Evolutionary conservation across 2,888 invertebrate species (phyloP), one percentile per base, ranked within the genome.

Genomic region (Melieria picta): DNA sequence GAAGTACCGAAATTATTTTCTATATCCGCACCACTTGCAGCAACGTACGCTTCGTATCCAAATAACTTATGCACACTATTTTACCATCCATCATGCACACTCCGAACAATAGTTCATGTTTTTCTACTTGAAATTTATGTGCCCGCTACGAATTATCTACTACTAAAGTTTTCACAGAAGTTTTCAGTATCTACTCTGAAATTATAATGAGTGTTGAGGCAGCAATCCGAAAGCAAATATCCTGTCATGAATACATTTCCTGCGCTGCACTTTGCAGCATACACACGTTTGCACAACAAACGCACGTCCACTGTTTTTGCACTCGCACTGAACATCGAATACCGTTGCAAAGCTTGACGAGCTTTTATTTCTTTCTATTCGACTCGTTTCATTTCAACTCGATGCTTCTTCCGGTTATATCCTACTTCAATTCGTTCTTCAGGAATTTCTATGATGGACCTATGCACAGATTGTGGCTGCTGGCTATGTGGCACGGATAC

Each of bases 171-270:
- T 72, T 67, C 48, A 7, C 57, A 48, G 30, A 30, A 46, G 48
- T 56, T 64, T 55, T 73, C 43, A 47, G 74, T 74, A 74, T 72
- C 72, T 74, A 65, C 62, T 68, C 50, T 63, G 30, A 77, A 80
- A 75, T 77, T 78, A 76, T 80, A 74, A 78, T 77, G 78, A 63
- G 79, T 82, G 81, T 78, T 78, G 81, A 79, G 47, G 69, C 81
- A 30, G 30, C 30, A 30, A 30, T 30, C 30, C 30, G 30, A 30
- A 30, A 30, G 30, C 30, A 30, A 30, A 30, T 30, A 30, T 30
- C 80, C 80, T 73, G 78, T 77, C 82, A 79, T 78, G 79, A 76
- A 76, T 79, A 78, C 78, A 80, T 68, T 79, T 77, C 72, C 52
- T 52, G 7, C 11, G 4, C 13, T 52, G 52, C 52, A 52, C 52